phyloP scores from a whole-genome alignment of 2,888 invertebrate genomes.

The Caenorhabditis sp. region DNA sequence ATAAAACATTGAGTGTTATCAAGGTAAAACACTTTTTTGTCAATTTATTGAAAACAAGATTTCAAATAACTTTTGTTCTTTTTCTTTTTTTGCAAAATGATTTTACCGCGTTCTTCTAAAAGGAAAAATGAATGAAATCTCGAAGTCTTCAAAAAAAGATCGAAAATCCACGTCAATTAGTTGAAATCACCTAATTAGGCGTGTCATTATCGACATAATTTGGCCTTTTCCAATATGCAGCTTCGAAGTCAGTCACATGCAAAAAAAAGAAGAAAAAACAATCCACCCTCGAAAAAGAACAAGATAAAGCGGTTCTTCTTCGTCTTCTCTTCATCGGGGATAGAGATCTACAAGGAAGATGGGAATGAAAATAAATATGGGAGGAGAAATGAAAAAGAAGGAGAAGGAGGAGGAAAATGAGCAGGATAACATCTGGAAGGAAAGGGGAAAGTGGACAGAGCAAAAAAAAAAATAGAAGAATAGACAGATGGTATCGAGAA shows the following conservation, averaged over 20 bases:
- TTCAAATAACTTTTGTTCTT: too few species aligned
- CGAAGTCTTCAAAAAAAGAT: too few species aligned
- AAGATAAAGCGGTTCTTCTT: conserved; percentile 26
- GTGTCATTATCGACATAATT: neutral
- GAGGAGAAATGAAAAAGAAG: conserved; percentile 6
- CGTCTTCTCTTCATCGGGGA: conserved; percentile 4
- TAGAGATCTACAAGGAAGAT: conserved; percentile 19
- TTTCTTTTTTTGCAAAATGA: too few species aligned
- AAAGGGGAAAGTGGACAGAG: neutral
- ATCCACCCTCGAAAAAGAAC: conserved; percentile 12
- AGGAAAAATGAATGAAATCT: too few species aligned
- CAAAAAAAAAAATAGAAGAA: neutral
- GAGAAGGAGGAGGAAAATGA: conserved; percentile 9
- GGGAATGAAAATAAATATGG: conserved; percentile 28
- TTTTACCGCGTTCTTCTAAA: too few species aligned
- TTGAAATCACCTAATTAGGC: neutral
- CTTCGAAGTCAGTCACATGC: neutral
- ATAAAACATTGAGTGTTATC: too few species aligned
- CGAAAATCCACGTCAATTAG: too few species aligned
- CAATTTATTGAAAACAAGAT: too few species aligned
- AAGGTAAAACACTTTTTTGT: too few species aligned
- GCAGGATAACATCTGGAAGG: neutral
- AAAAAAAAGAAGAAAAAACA: conserved; percentile 13
- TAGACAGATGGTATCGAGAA: conserved; percentile 5
- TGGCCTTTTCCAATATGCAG: too few species aligned